Evolutionary conservation across 2,797 vertebrate genomes (phyloP), one percentile per base, ranked within the genome.

Genomic region (Alectoris magna): DNA sequence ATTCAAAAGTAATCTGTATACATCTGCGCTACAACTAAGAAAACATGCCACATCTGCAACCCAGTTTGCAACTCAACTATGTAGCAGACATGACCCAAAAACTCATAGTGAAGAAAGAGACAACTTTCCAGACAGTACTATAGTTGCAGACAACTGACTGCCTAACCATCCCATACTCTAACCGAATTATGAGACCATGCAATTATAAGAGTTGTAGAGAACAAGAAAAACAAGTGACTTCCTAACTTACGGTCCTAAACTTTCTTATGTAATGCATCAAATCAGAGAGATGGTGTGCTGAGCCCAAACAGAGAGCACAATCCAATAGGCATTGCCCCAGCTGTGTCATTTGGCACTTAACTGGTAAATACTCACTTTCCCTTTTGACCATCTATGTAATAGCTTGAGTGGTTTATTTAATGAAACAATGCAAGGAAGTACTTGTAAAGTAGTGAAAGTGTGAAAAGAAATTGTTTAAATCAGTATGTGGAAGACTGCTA

Each of bases 331-430:
- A 67, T 48, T 1, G 29, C 2, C 55, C 23, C 69, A 66, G 11
- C 55, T n/a, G 41, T 0, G 2, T 64, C 59, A 36, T 23, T 10
- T 39, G 27, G 38, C 0, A 0, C 43, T 36, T 59, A 75, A 49
- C 44, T 60, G 41, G 38, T 24, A 70, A 10, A 48, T 60, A 64
- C 0, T 43, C 55, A 58, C 24, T 53, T 68, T 85, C 18, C 12
- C 38, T 88, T 75, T 55, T 48, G 27, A 66, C 62, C 56, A 72
- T 21, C 39, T 49, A n/a, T 82, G 75, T 36, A 87, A 72, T 36
- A 83, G 43, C 43, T 72, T 81, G 72, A 67, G 80, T 1, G 15
- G 31, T 62, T 64, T 66, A 75, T 53, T 63, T 86, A 76, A 76
- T 13, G 38, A 68, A 88, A 69, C 38, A 80, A 66, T 24, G 10